These are phyloP conservation scores for Drosophila subquinaria DNA, from an alignment of 2,888 invertebrate species.

Conservation along the genomic window DNA sequence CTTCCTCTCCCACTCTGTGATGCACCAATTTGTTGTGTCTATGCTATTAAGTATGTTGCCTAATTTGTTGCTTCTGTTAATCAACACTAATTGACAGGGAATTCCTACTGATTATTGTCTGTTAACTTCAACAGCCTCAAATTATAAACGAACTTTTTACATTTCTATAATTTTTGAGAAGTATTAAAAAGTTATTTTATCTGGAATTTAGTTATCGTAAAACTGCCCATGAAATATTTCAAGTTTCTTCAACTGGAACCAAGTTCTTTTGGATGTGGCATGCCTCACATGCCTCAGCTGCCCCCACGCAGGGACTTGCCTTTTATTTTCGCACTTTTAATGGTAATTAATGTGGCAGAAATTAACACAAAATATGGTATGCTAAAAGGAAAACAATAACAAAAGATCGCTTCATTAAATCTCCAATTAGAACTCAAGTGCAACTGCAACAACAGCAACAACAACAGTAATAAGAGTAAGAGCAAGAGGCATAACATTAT, in stretches of 20 bases:
- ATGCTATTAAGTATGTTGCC: conserved; percentile 31
- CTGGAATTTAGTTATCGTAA: conserved; percentile 1
- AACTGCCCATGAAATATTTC: conserved; percentile 1
- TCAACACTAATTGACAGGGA: conserved; percentile 29
- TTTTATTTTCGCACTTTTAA: conserved; percentile 7
- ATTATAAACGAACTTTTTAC: not conserved
- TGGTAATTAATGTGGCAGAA: conserved; percentile 49
- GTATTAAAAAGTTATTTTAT: not conserved
- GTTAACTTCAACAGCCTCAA: not conserved
- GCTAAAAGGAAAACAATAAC: conserved; percentile 29
- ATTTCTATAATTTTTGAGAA: not conserved
- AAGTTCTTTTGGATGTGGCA: conserved; percentile 11
- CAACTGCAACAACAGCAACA: conserved; percentile 39
- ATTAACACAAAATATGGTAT: conserved; percentile 34
- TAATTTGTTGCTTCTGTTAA: conserved; percentile 39
- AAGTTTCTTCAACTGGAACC: conserved; percentile 9
- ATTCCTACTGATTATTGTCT: conserved; percentile 10
- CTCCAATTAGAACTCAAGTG: conserved; percentile 58
- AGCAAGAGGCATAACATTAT: conserved; percentile 27
- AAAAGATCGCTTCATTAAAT: conserved; percentile 25
- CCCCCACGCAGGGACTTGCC: not conserved
- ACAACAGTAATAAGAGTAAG: conserved; percentile 4
- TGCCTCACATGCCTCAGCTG: not conserved
- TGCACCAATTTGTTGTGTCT: conserved; percentile 21
- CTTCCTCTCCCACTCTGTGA: not conserved